Percentiles rank a stretch among this genome's conserved stretches.
phyloP scores from a whole-genome alignment of 1,140 invertebrate genomes.

The Heliothis virescens region DNA sequence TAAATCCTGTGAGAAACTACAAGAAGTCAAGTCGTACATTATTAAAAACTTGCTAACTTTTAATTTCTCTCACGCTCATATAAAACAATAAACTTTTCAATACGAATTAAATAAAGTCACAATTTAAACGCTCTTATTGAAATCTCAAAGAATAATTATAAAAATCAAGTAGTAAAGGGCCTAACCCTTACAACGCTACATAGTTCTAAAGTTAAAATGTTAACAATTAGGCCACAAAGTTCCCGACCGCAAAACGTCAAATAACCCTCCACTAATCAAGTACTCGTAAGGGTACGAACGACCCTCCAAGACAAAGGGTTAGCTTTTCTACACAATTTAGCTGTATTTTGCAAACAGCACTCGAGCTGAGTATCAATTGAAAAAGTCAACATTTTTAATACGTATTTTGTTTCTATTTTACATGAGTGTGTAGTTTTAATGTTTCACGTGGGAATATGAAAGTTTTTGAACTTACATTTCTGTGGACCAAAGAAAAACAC shows the following conservation, averaged over 20 bases:
- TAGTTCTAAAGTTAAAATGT: constrained; percentile 10
- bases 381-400: constrained; percentile 61
- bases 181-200: constrained; percentile 30
- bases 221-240: constrained; percentile 30
- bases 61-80: not conserved
- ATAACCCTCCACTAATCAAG: constrained; percentile 67
- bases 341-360: constrained; percentile 79
- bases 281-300: constrained; percentile 49
- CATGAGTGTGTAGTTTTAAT: constrained; percentile 46
- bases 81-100: not conserved
- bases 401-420: constrained; percentile 59
- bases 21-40: constrained; percentile 11
- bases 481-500: too few species aligned
- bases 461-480: constrained; percentile 10
- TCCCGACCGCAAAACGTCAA: constrained; percentile 48
- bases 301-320: constrained; percentile 70
- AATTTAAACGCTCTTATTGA: not conserved
- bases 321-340: constrained; percentile 65
- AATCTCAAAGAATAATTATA: constrained; percentile 1
- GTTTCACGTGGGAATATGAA: constrained; percentile 67
- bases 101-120: constrained; percentile 11
- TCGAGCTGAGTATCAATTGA: constrained; percentile 58
- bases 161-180: not conserved
- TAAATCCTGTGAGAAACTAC: constrained; percentile 2
- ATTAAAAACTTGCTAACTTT: not conserved